Base-by-base conservation (phyloP, 2,113 vertebrate genomes). In the Gasterosteus aculeatus region DNA sequence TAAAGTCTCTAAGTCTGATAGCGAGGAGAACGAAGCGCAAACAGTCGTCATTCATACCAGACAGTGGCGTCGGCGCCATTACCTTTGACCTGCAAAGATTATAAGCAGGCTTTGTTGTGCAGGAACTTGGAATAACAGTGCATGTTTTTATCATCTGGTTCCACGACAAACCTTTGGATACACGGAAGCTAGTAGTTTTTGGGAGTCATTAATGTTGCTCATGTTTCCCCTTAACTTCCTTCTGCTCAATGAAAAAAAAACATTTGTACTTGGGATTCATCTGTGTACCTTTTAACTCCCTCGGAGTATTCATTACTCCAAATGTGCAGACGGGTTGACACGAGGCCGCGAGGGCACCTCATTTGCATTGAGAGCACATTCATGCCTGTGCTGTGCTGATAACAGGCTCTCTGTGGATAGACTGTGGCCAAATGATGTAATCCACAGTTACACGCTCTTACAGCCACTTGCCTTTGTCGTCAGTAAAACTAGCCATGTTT, bases 321-420 rank as follows among this genome's bases (percentile, higher is more conserved):
- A 26, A 16, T 16, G 61, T 57, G 51, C 54, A 75, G 77, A 66
- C 74, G 73, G 67, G 57, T 74, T 69, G 63, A 80, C 62, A 74
- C 73, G 47, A 26, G 53, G 0, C 53, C 12, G n/a, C 5, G 69
- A 10, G 57, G 60, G 53, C n/a, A 4, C 2, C 68, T 16, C 74
- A 84, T 89, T 90, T 91, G 85, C 88, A 85, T 84, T 69, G 69
- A 74, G 77, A 78, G 77, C 72, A 65, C 73, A 81, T 60, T 67
- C 79, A 64, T 47, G 63, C 44, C 84, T 87, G 87, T 35, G 12
- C 68, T 46, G 44, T 46, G 59, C 83, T 88, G 85, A 87, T 87
- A 88, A 83, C 77, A 69, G 73, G 33, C 76, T 42, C 64, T 83
- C 73, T 83, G 77, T 85, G 75, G 65, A 69, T 16, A 75, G 65